These are phyloP conservation scores for Laterallus jamaicensis DNA, from an alignment of 2,113 vertebrate genomes.

Conservation along the genomic window DNA sequence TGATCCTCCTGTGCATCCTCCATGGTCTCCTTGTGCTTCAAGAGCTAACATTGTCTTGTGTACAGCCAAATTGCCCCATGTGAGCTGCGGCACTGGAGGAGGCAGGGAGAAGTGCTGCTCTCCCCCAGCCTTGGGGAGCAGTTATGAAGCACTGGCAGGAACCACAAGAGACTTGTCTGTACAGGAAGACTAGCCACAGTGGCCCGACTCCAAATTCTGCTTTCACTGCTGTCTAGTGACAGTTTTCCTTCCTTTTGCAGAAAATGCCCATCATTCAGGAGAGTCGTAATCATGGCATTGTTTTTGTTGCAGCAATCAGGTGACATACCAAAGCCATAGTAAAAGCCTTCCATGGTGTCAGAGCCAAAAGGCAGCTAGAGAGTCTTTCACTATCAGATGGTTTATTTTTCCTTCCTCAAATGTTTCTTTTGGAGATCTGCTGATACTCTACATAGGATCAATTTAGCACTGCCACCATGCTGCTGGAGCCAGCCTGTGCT, in stretches of 20 bases:
- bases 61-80: fast-evolving
- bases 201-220: not conserved
- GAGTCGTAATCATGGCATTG: not conserved
- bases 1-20: not conserved
- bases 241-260: not conserved
- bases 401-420: not conserved
- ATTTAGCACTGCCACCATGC: not conserved
- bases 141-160: not conserved
- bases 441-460: not conserved
- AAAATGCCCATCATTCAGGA: not conserved
- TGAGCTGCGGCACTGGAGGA: not conserved
- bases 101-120: not conserved
- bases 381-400: fast-evolving
- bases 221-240: not conserved
- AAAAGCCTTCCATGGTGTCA: not conserved
- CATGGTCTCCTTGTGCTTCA: not conserved
- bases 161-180: not conserved
- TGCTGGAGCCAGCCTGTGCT: not conserved
- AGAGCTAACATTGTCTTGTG: not conserved
- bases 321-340: not conserved
- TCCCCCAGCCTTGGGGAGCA: not conserved
- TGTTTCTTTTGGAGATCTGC: not conserved
- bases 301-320: not conserved
- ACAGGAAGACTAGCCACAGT: not conserved
- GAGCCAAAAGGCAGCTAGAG: not conserved